Conservation (phyloP, 2,797 vertebrate species). For the Sebastes kiyomatsui region DNA sequence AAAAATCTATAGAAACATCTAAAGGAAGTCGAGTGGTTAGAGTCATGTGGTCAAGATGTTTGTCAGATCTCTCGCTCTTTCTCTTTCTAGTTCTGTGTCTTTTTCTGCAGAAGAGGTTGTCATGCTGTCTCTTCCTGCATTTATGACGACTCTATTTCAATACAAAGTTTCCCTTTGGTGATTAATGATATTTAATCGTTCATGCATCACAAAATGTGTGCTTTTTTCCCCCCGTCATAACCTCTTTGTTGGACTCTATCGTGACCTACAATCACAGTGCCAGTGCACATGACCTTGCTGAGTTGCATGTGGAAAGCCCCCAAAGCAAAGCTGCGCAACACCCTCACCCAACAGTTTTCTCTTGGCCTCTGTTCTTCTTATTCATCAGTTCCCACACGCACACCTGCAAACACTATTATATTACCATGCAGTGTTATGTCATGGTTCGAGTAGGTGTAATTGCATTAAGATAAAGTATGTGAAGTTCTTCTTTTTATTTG, state of each 20-base stretch:
- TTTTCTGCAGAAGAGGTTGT: constrained; percentile 38
- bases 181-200: constrained; percentile 10
- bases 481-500: not conserved
- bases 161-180: not conserved
- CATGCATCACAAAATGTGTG: constrained; percentile 1
- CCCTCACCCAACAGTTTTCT: constrained; percentile 47
- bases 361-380: constrained; percentile 38
- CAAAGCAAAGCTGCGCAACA: constrained; percentile 48
- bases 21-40: constrained; percentile 79
- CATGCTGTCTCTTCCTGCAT: not conserved
- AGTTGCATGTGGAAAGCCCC: constrained; percentile 83
- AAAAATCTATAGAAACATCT: constrained; percentile 78
- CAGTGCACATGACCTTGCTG: constrained; percentile 79
- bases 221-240: not conserved
- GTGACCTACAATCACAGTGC: constrained; percentile 68
- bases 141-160: not conserved
- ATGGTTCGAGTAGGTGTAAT: constrained; percentile 1
- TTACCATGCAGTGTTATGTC: constrained; percentile 25
- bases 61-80: constrained; percentile 69
- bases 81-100: constrained; percentile 55
- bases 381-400: not conserved
- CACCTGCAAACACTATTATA: constrained; percentile 13
- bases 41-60: constrained; percentile 81
- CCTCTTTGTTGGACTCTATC: constrained; percentile 12
- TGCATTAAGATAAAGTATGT: not conserved